A percentile compares a stretch with the other conserved stretches of the same genome.
Conservation (phyloP, 2,113 vertebrate species). For the Callopanchax toddi region DNA sequence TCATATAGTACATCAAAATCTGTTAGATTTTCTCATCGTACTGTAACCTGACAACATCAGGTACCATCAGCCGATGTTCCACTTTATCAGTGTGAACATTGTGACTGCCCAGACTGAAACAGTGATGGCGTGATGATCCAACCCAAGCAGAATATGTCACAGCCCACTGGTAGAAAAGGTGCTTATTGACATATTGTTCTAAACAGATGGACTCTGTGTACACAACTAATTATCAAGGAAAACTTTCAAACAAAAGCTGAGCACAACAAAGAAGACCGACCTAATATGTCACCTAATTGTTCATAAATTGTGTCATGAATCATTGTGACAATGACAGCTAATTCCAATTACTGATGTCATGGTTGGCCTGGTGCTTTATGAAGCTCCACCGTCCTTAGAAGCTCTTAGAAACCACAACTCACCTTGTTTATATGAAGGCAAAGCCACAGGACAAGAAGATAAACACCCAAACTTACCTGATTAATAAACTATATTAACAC, state of each 20-base stretch:
- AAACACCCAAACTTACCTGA: neutral
- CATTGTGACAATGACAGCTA: constrained; percentile 85
- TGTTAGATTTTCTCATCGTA: too few species aligned
- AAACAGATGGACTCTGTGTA: too few species aligned
- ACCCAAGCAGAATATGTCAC: too few species aligned
- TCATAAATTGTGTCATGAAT: constrained; percentile 91
- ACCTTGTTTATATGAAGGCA: constrained; percentile 46
- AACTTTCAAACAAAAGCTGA: constrained; percentile 28
- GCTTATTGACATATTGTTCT: neutral
- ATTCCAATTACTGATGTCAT: constrained; percentile 77
- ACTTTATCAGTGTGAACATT: too few species aligned
- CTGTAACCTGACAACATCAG: too few species aligned
- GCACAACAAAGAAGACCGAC: constrained; percentile 58
- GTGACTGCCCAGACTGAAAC: too few species aligned
- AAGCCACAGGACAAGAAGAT: constrained; percentile 4
- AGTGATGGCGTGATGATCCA: too few species aligned
- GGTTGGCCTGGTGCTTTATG: constrained; percentile 58
- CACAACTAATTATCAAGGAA: constrained; percentile 10
- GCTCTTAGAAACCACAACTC: constrained; percentile 45
- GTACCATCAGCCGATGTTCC: too few species aligned
- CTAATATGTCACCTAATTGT: constrained; percentile 86
- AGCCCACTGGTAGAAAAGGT: too few species aligned
- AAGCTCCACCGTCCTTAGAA: constrained; percentile 55
- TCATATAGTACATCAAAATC: too few species aligned
- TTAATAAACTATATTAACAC: neutral